These are phyloP conservation scores for Heterotilapia buettikoferi DNA, from an alignment of 2,113 vertebrate genomes.

Conservation along the genomic window DNA sequence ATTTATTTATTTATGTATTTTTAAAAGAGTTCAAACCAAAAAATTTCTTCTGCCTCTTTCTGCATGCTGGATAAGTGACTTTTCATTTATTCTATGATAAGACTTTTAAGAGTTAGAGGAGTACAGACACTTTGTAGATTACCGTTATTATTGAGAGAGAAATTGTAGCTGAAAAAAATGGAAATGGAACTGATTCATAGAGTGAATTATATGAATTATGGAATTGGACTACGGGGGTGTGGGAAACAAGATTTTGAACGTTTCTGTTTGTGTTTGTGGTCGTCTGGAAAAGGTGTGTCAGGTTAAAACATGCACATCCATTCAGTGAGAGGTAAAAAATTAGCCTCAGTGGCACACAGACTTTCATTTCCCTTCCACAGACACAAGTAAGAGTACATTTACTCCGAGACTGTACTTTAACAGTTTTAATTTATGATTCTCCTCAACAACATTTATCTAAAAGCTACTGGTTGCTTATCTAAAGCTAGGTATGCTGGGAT, in stretches of 20 bases:
- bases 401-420: background rate
- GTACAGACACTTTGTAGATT: background rate
- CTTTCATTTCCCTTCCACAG: background rate
- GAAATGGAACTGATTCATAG: background rate
- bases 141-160: background rate
- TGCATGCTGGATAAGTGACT: background rate
- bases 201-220: background rate
- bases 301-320: background rate
- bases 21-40: background rate
- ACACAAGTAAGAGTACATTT: background rate
- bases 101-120: background rate
- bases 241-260: conserved; percentile 3
- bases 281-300: conserved; percentile 26
- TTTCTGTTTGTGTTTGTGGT: conserved; percentile 37
- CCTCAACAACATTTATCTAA: background rate
- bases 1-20: background rate
- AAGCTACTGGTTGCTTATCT: background rate
- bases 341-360: background rate
- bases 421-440: background rate
- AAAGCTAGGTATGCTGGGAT: background rate
- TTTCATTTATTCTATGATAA: background rate
- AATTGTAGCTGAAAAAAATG: background rate
- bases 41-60: background rate
- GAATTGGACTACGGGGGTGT: background rate
- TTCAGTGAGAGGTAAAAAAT: background rate